Evolutionary conservation across 1,140 invertebrate species (phyloP).

Genomic region (Gonioctena quinquepunctata): DNA sequence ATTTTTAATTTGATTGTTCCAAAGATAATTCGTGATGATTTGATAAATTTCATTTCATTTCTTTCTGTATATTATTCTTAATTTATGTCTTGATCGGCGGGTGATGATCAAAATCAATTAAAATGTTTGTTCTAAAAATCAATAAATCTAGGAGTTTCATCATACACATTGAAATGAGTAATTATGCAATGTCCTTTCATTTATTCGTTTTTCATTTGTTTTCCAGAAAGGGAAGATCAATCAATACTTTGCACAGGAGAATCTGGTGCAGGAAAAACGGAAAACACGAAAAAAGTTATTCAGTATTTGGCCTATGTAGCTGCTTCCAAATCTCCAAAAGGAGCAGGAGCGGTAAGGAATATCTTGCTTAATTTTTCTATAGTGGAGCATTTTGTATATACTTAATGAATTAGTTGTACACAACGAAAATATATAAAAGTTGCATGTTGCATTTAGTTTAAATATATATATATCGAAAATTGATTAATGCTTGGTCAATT

Average conservation of each 20-base stretch:
- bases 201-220: too few species aligned
- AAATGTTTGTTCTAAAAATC: too few species aligned
- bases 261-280: constrained; percentile 99
- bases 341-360: constrained; percentile 82
- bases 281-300: constrained; percentile 99
- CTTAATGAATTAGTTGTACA: neutral
- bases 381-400: neutral
- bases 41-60: too few species aligned
- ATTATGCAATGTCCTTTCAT: too few species aligned
- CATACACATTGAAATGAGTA: too few species aligned
- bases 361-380: neutral
- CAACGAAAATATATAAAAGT: neutral
- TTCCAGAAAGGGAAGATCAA: constrained; percentile 97
- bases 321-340: constrained; percentile 91
- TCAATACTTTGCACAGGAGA: constrained; percentile 99
- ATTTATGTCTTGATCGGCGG: too few species aligned
- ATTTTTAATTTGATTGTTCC: too few species aligned
- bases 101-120: too few species aligned
- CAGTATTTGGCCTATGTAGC: constrained; percentile 99
- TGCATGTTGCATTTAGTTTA: neutral
- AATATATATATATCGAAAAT: neutral
- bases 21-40: too few species aligned
- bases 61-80: too few species aligned
- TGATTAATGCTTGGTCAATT: neutral
- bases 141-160: too few species aligned